Percentiles rank a stretch among this genome's conserved stretches.
Conservation (phyloP, 2,113 vertebrate species). For the Poicephalus gulielmi region DNA sequence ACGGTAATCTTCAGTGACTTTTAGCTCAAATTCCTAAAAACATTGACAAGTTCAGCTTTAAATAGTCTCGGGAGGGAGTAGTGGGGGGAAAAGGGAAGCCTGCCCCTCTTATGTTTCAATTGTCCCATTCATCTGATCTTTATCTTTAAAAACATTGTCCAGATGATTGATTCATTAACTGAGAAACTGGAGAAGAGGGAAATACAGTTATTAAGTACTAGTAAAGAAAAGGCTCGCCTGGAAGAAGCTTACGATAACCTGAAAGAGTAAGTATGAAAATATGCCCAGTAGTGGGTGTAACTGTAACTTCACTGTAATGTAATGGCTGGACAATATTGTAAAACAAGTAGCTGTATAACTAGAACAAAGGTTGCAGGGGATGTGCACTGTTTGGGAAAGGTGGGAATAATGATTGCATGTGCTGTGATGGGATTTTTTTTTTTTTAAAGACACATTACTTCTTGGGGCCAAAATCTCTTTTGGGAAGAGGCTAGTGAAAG, state of each 20-base stretch:
- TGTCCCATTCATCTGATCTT: constrained; percentile 32
- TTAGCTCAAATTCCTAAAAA: not conserved
- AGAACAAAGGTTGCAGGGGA: not conserved
- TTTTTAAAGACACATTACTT: not conserved
- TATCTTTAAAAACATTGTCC: constrained; percentile 46
- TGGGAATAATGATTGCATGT: not conserved
- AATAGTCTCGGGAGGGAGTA: not conserved
- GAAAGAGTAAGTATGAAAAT: constrained; percentile 89
- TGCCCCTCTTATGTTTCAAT: not conserved
- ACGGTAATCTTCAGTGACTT: not conserved
- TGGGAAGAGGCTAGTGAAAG: not conserved
- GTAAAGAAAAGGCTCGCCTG: constrained; percentile 93
- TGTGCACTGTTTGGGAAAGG: not conserved
- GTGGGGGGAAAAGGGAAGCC: not conserved
- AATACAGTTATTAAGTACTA: constrained; percentile 87
- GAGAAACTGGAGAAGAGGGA: constrained; percentile 93
- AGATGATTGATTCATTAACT: constrained; percentile 90
- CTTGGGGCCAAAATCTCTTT: not conserved
- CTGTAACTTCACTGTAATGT: not conserved
- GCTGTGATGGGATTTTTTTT: not conserved
- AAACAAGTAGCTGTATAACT: not conserved
- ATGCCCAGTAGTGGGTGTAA: not conserved
- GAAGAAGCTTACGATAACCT: constrained; percentile 97
- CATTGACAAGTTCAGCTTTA: not conserved
- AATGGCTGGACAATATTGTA: not conserved